Percentiles rank a stretch among this genome's conserved stretches.
These are phyloP conservation scores for Drosophila ezoana DNA, from an alignment of 2,888 invertebrate genomes.

Conservation along the genomic window DNA sequence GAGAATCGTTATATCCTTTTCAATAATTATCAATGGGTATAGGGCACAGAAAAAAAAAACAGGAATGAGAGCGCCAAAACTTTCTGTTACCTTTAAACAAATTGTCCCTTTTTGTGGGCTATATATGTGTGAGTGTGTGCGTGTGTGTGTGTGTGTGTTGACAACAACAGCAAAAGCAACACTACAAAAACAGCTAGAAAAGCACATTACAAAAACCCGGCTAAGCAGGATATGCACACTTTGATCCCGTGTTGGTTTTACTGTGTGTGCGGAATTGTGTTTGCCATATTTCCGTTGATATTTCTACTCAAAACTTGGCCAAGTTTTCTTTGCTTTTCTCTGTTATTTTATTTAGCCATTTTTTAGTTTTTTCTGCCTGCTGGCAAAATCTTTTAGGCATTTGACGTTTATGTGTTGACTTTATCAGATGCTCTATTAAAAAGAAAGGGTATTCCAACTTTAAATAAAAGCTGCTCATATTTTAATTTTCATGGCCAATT, in stretches of 20 bases:
- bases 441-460: slow-evolving; percentile 4
- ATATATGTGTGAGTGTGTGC: slow-evolving; percentile 11
- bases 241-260: slow-evolving; percentile 53
- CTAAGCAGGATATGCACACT: slow-evolving; percentile 71
- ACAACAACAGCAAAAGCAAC: slow-evolving; percentile 45
- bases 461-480: neutral
- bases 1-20: too few species aligned
- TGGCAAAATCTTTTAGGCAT: slow-evolving; percentile 38
- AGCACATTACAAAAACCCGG: slow-evolving; percentile 70
- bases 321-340: slow-evolving; percentile 36
- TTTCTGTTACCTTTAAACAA: slow-evolving; percentile 74
- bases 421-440: slow-evolving; percentile 1
- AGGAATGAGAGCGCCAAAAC: slow-evolving; percentile 61
- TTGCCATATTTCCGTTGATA: slow-evolving; percentile 73
- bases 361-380: slow-evolving; percentile 45
- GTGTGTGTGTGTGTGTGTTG: slow-evolving; percentile 19
- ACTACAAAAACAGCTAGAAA: slow-evolving; percentile 42
- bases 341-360: slow-evolving; percentile 41
- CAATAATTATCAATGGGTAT: too few species aligned
- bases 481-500: too few species aligned
- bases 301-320: slow-evolving; percentile 63
- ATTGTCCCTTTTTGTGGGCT: slow-evolving; percentile 67
- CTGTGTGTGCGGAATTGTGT: slow-evolving; percentile 34
- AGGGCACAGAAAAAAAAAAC: neutral
- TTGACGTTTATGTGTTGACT: slow-evolving; percentile 27